These are phyloP conservation scores for Paraplagusia blochii DNA, from an alignment of 2,113 vertebrate species.

Conservation along the genomic window DNA sequence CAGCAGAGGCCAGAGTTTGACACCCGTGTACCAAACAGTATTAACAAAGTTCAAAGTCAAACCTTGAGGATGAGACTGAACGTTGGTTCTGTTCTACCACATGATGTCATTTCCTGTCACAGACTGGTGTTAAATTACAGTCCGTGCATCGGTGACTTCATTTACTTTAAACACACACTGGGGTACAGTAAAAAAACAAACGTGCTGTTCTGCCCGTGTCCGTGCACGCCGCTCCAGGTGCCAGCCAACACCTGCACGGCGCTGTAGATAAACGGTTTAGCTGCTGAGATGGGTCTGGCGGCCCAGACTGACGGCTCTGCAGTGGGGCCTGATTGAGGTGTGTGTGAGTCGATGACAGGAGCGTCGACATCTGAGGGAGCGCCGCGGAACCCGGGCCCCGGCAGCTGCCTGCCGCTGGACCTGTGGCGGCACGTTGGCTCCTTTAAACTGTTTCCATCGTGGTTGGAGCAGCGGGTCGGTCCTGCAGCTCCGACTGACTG, in stretches of 20 bases:
- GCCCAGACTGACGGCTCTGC: slow-evolving; percentile 63
- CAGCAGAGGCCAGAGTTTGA: too few relatives aligned
- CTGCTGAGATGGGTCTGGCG: slow-evolving; percentile 42
- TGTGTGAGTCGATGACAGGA: slow-evolving; percentile 71
- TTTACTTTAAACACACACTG: slow-evolving; percentile 33
- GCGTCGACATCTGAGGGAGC: slow-evolving; percentile 63
- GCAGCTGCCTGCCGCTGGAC: slow-evolving; percentile 66
- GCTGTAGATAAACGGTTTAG: slow-evolving; percentile 46
- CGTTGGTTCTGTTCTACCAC: too few relatives aligned
- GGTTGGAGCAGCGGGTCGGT: too few relatives aligned
- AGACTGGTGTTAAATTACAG: not conserved
- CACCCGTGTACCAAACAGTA: too few relatives aligned
- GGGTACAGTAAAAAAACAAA: slow-evolving; percentile 19
- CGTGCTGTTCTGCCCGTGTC: slow-evolving; percentile 14
- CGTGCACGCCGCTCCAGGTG: slow-evolving; percentile 36
- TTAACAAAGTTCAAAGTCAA: too few relatives aligned
- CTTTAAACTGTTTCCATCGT: slow-evolving; percentile 23
- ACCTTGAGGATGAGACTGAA: too few relatives aligned
- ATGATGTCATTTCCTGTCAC: too few relatives aligned
- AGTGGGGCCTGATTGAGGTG: slow-evolving; percentile 75
- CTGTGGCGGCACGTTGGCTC: slow-evolving; percentile 64
- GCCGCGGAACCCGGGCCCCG: slow-evolving; percentile 37
- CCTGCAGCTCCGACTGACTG: too few relatives aligned
- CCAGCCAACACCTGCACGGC: slow-evolving; percentile 62
- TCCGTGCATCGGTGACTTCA: not conserved